A percentile compares a stretch with the other conserved stretches of the same genome.
Evolutionary conservation across 2,888 invertebrate species (phyloP).

Genomic region (Hyalella azteca): DNA sequence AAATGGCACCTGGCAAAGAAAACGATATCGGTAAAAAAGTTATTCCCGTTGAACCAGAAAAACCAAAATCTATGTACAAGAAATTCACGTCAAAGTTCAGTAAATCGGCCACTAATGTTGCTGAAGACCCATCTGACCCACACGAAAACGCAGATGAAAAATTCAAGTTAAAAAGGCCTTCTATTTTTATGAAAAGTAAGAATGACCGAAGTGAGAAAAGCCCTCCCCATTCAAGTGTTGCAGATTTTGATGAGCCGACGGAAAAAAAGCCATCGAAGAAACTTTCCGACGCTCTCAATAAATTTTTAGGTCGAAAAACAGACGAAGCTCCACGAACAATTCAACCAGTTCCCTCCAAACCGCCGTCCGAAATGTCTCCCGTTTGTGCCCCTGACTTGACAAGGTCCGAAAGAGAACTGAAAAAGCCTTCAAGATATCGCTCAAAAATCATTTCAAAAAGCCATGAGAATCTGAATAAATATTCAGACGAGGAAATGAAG

Average conservation of each 20-base stretch:
- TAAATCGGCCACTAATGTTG: constrained; percentile 50
- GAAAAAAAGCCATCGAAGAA: constrained; percentile 54
- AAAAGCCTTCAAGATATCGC: constrained; percentile 48
- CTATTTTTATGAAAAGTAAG: constrained; percentile 51
- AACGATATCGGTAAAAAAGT: constrained; percentile 45
- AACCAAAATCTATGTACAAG: constrained; percentile 58
- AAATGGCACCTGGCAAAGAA: constrained; percentile 31
- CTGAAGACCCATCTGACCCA: constrained; percentile 41
- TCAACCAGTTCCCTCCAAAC: background rate
- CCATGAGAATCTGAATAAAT: constrained; percentile 48
- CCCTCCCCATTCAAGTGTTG: constrained; percentile 49
- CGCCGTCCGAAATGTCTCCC: constrained; percentile 10
- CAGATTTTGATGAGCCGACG: constrained; percentile 40
- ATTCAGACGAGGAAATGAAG: constrained; percentile 34
- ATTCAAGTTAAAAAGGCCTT: constrained; percentile 52
- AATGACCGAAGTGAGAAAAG: constrained; percentile 45
- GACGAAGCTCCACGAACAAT: constrained; percentile 39
- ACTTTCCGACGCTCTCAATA: constrained; percentile 55
- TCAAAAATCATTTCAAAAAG: constrained; percentile 53
- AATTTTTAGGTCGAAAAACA: constrained; percentile 54
- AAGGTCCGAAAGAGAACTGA: constrained; percentile 40
- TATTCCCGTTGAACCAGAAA: constrained; percentile 48
- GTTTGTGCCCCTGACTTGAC: background rate
- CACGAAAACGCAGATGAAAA: constrained; percentile 49
- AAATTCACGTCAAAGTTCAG: constrained; percentile 52